A percentile compares a stretch with the other conserved stretches of the same genome.
Conservation (phyloP, 2,113 vertebrate genomes). For the Aphelocoma coerulescens region DNA sequence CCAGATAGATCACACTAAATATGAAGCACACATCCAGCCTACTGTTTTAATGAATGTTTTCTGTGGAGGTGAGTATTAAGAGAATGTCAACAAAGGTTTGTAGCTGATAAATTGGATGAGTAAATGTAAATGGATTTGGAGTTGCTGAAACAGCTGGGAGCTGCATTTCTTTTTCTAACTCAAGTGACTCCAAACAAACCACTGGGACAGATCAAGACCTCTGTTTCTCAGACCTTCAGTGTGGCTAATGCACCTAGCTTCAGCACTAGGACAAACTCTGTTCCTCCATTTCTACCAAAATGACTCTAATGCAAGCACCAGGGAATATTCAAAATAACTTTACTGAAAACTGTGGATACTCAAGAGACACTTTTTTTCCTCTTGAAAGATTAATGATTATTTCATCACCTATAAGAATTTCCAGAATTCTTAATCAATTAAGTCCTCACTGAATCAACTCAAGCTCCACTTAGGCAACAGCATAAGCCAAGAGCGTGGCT, state of each 20-base stretch:
- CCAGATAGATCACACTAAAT: neutral
- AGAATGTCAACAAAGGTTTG: neutral
- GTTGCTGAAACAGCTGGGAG: neutral
- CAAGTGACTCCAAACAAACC: neutral
- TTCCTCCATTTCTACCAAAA: neutral
- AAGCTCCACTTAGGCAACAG: neutral
- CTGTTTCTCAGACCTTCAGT: neutral
- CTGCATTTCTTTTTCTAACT: neutral
- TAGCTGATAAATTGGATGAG: neutral
- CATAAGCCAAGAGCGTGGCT: neutral
- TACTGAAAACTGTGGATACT: neutral
- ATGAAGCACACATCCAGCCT: neutral
- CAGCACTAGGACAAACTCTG: neutral
- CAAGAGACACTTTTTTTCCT: rapidly evolving
- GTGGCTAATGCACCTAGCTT: neutral
- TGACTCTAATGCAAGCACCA: neutral
- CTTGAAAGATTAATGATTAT: neutral
- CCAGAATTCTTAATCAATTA: neutral
- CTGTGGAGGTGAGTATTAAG: neutral
- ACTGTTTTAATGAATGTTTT: neutral
- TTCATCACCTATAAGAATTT: neutral
- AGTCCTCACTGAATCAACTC: neutral
- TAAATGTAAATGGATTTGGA: neutral
- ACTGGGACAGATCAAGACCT: neutral
- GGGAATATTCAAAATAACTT: neutral